Percentiles rank a stretch among this genome's conserved stretches.
Evolutionary conservation across 2,113 vertebrate species (phyloP).

Genomic region (Thunnus thynnus): DNA sequence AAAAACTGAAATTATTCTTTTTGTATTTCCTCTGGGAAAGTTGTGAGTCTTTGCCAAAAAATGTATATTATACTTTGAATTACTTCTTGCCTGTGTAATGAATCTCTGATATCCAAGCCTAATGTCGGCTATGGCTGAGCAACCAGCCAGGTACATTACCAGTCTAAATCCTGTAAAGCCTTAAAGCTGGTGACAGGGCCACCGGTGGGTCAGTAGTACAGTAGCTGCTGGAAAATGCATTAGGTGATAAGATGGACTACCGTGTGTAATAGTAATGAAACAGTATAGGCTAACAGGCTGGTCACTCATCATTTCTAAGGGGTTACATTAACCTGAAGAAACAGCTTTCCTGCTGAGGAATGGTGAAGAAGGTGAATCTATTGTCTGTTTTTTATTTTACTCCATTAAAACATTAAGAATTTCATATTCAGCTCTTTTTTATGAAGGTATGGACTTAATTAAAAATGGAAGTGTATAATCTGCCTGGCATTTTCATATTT

Average conservation of each 20-base stretch:
- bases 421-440: too few species aligned
- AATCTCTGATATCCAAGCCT: conserved; percentile 58
- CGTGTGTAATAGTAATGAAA: conserved; percentile 8
- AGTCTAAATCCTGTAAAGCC: conserved; percentile 65
- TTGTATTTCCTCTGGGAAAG: background rate
- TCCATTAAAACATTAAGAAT: too few species aligned
- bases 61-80: background rate
- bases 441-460: too few species aligned
- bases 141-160: conserved; percentile 62
- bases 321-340: conserved; percentile 18
- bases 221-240: conserved; percentile 67
- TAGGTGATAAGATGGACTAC: conserved; percentile 59
- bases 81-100: conserved; percentile 49
- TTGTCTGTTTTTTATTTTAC: background rate
- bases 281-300: conserved; percentile 8
- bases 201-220: conserved; percentile 59
- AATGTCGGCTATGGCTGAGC: conserved; percentile 53
- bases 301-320: background rate
- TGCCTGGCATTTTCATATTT: too few species aligned
- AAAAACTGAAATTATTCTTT: background rate
- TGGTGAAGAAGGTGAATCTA: background rate
- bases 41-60: conserved; percentile 23
- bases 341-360: background rate
- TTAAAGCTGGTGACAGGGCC: conserved; percentile 53
- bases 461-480: too few species aligned